These are phyloP conservation scores for Enteromius mattozi DNA, from an alignment of 2,797 vertebrate species.

Conservation along the genomic window DNA sequence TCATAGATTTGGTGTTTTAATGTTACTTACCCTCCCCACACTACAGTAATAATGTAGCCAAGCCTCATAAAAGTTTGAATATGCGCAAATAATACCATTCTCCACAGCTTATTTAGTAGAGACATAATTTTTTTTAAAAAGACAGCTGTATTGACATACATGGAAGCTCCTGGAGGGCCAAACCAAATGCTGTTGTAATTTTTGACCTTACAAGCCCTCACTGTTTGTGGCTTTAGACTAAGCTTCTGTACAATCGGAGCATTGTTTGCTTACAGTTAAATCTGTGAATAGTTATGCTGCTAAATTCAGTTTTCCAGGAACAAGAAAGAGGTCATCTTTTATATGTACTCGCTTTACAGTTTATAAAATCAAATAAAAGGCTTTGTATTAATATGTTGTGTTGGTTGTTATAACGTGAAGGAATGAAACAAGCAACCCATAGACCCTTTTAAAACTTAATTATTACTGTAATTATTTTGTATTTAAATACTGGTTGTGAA, in stretches of 20 bases:
- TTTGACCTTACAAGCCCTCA: neutral
- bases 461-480: neutral
- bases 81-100: neutral
- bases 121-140: neutral
- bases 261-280: slow-evolving; percentile 8
- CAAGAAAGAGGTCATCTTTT: slow-evolving; percentile 13
- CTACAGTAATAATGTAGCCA: slow-evolving; percentile 12
- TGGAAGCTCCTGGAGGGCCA: slow-evolving; percentile 26
- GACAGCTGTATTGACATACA: slow-evolving; percentile 26
- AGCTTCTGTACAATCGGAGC: slow-evolving; percentile 17
- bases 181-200: slow-evolving; percentile 28
- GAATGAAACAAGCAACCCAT: neutral
- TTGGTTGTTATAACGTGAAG: neutral
- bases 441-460: neutral
- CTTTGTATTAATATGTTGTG: slow-evolving; percentile 26
- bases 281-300: slow-evolving; percentile 32
- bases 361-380: slow-evolving; percentile 40
- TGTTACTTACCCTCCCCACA: slow-evolving; percentile 9
- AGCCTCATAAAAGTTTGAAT: neutral
- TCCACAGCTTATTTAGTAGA: neutral
- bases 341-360: slow-evolving; percentile 27
- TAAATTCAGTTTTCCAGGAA: slow-evolving; percentile 13
- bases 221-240: slow-evolving; percentile 19
- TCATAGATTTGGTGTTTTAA: slow-evolving; percentile 28
- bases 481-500: neutral